Evolutionary conservation across 2,797 vertebrate genomes (phyloP), one percentile per base, ranked within the genome.

Genomic region (Myotis myotis): DNA sequence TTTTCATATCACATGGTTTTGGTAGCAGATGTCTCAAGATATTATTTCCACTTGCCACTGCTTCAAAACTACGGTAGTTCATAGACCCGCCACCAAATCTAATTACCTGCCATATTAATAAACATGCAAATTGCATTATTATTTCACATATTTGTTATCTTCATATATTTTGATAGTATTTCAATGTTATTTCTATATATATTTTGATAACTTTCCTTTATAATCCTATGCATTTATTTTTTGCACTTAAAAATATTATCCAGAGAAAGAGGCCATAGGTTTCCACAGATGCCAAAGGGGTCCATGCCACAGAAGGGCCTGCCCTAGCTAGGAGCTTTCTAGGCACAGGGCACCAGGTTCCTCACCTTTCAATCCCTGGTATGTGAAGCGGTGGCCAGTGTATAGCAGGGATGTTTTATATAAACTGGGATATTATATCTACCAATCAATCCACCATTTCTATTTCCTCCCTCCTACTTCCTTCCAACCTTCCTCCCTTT

Each of bases 21-120:
- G 70, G 60, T 3, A 90, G 81, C 76, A 85, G 94, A 57, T 88
- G 85, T 87, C 91, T 80, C 96, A 23, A 92, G 92, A 89, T 80
- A 94, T 62, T 76, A 76, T 78, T 89, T 91, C 66, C n/a, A 62
- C 36, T 85, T 91, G 79, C 90, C 91, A 55, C 64, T 44, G 36
- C 47, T 88, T 91, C 83, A 85, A 85, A 92, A 93, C 87, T 53
- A 93, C 0, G 1, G 71, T 23, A 51, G 74, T 80, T 84, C 72
- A 70, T 57, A 89, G 86, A 78, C 72, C 75, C 30, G 23, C 80
- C n/a, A 71, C 74, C 95, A 89, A 91, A 88, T 57, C 86, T 6
- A 72, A 75, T 79, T 89, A 94, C 38, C 47, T 30, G 66, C 41
- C 51, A 44, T 81, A 47, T 75, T 80, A 89, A 91, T 91, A 93